Conservation (phyloP, 1,140 invertebrate genomes). For the Ridgeia piscesae region DNA sequence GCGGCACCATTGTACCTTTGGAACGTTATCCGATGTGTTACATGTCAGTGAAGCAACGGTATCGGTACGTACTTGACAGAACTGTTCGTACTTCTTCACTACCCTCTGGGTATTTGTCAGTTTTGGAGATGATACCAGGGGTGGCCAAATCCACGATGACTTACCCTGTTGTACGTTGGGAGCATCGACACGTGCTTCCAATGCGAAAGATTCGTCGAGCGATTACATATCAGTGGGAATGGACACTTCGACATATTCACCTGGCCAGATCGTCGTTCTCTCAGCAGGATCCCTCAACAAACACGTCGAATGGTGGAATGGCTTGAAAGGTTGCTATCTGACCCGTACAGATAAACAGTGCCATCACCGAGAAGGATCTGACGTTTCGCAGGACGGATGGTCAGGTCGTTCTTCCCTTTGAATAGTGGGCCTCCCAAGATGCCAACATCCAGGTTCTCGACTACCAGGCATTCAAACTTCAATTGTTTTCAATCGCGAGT, state of each 20-base stretch:
- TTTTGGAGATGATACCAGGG: constrained; percentile 13
- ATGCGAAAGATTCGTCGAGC: not conserved
- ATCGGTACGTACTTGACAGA: constrained; percentile 28
- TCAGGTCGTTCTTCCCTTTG: no score
- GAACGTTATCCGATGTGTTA: constrained; percentile 2
- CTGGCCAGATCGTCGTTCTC: constrained; percentile 3
- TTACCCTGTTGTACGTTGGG: not conserved
- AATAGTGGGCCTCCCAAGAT: no score
- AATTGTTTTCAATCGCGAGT: no score
- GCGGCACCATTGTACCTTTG: constrained; percentile 34
- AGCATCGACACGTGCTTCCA: constrained; percentile 17
- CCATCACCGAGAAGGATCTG: no score
- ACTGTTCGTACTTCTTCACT: constrained; percentile 28
- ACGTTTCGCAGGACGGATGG: no score
- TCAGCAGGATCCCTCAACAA: constrained; percentile 14
- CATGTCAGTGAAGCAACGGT: not conserved
- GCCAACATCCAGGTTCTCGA: no score
- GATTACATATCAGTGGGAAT: not conserved
- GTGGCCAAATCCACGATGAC: not conserved
- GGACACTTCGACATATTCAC: not conserved
- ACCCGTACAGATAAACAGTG: constrained; percentile 24
- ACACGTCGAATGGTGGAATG: not conserved
- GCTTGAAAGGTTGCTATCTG: not conserved
- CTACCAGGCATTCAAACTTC: no score
- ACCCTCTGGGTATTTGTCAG: not conserved